Evolutionary conservation across 92 coral and sea anemone genomes (phyloP).

Genomic region (Palythoa grandiflora): DNA sequence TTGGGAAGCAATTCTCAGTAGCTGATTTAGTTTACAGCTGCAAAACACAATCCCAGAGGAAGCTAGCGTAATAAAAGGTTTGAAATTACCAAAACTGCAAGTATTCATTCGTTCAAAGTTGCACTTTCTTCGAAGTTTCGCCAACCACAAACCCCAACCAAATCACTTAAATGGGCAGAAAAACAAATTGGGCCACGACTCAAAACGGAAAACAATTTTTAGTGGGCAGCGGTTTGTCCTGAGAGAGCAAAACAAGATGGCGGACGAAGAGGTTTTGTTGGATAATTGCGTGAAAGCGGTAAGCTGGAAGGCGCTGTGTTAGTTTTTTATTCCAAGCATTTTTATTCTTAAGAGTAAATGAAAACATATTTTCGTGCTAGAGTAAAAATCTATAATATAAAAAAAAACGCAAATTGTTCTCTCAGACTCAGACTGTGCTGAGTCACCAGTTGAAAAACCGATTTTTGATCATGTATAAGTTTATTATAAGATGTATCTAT

Average conservation of each 20-base stretch:
- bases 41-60: not conserved
- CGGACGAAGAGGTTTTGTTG: constrained; percentile 9
- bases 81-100: not conserved
- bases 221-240: constrained; percentile 6
- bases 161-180: not conserved
- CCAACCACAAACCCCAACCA: too few relatives aligned
- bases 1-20: not conserved
- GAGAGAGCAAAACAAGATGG: constrained; percentile 22
- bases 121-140: not conserved
- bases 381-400: too few relatives aligned
- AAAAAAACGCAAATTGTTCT: too few relatives aligned
- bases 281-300: constrained; percentile 20
- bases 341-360: too few relatives aligned
- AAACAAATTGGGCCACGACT: not conserved
- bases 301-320: not conserved
- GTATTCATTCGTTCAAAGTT: not conserved
- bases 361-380: too few relatives aligned
- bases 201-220: not conserved
- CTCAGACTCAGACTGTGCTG: too few relatives aligned
- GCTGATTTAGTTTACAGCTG: not conserved
- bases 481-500: too few relatives aligned
- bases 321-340: not conserved
- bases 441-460: too few relatives aligned
- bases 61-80: not conserved
- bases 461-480: too few relatives aligned